Conservation (phyloP, 2,888 invertebrate genomes). For the Automeris io region DNA sequence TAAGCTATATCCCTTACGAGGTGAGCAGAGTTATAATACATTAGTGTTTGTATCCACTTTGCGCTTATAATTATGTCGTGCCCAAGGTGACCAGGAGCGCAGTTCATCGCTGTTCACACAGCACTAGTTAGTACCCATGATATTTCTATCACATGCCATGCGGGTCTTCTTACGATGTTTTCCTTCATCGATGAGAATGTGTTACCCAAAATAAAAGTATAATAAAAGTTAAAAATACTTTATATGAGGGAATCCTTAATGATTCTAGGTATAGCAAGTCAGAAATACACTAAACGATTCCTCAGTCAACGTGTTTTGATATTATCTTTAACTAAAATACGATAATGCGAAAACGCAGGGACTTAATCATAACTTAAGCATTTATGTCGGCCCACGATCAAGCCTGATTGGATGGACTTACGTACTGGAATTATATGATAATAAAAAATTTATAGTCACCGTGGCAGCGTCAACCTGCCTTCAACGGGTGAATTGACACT, state of each 20-base stretch:
- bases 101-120: no score
- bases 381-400: constrained; percentile 47
- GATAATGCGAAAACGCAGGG: constrained; percentile 48
- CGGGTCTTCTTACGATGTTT: no score
- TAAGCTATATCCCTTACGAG: no score
- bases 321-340: constrained; percentile 36
- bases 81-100: no score
- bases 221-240: neutral
- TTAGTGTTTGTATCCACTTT: no score
- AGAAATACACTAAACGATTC: constrained; percentile 1
- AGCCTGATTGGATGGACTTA: constrained; percentile 42
- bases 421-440: neutral
- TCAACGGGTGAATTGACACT: neutral
- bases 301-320: neutral
- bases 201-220: no score
- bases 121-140: no score
- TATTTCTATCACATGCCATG: no score
- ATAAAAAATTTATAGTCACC: constrained; percentile 1
- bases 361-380: constrained; percentile 64
- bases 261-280: neutral
- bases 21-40: no score
- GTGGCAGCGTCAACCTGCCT: neutral
- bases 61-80: no score
- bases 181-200: no score
- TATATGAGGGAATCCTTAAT: neutral